phyloP scores from a whole-genome alignment of 2,888 invertebrate species.

The Aspidiotus rigidus region DNA sequence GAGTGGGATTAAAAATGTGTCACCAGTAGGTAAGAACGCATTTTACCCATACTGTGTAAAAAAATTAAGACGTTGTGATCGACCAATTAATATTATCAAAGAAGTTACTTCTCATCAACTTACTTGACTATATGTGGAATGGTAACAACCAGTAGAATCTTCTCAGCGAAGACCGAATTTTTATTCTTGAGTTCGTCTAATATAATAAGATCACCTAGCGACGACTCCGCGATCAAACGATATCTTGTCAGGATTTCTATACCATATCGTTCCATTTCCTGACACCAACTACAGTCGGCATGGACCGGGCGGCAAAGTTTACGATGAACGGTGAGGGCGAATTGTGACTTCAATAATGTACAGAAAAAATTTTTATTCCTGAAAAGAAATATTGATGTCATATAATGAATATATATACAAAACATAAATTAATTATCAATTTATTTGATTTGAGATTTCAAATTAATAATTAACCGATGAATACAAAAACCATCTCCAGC shows the following conservation, averaged over 20 bases:
- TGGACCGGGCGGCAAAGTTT: slow-evolving; percentile 26
- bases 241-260: slow-evolving; percentile 11
- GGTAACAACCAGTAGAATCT: slow-evolving; percentile 8
- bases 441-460: too few relatives aligned
- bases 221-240: slow-evolving; percentile 19
- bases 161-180: background rate
- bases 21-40: too few relatives aligned
- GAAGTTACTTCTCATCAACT: background rate
- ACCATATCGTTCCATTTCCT: slow-evolving; percentile 15
- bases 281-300: slow-evolving; percentile 15
- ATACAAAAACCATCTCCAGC: background rate
- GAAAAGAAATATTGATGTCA: background rate
- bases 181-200: slow-evolving; percentile 13
- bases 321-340: slow-evolving; percentile 20
- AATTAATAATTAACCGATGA: background rate
- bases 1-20: too few relatives aligned
- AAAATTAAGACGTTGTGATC: too few relatives aligned
- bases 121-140: slow-evolving; percentile 24
- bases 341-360: slow-evolving; percentile 25
- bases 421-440: background rate
- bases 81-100: background rate
- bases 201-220: slow-evolving; percentile 14
- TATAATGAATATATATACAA: background rate
- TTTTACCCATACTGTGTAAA: too few relatives aligned
- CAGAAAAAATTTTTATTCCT: slow-evolving; percentile 10